A percentile compares a stretch with the other conserved stretches of the same genome.
Evolutionary conservation across 1,140 invertebrate genomes (phyloP).

Genomic region (Halotydeus destructor): DNA sequence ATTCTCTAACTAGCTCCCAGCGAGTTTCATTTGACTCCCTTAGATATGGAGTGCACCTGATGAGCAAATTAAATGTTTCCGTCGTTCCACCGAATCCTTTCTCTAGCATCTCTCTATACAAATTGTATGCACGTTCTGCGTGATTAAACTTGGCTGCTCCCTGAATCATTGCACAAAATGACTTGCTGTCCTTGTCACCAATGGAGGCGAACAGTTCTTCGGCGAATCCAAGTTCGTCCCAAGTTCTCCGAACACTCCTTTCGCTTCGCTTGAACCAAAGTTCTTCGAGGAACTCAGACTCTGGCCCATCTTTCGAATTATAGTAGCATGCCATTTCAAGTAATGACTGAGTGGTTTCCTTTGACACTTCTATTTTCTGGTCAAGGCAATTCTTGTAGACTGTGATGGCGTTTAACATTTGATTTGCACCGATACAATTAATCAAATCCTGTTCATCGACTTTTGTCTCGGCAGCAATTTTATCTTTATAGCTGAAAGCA

Average conservation of each 20-base stretch:
- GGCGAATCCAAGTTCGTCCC: slow-evolving; percentile 47
- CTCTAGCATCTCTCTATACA: slow-evolving; percentile 41
- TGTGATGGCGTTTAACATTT: slow-evolving; percentile 42
- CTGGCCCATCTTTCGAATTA: slow-evolving; percentile 41
- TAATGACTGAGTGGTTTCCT: slow-evolving; percentile 41
- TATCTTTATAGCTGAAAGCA: slow-evolving; percentile 41
- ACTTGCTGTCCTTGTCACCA: slow-evolving; percentile 22
- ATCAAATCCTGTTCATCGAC: slow-evolving; percentile 39
- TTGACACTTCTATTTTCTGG: slow-evolving; percentile 33
- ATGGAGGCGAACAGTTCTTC: slow-evolving; percentile 38
- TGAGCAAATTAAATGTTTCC: slow-evolving; percentile 44
- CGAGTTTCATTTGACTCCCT: slow-evolving; percentile 38
- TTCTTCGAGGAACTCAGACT: slow-evolving; percentile 48
- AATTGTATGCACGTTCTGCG: slow-evolving; percentile 35
- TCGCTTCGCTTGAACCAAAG: slow-evolving; percentile 38
- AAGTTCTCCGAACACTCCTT: slow-evolving; percentile 35
- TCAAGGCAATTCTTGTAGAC: slow-evolving; percentile 46
- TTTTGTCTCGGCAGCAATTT: slow-evolving; percentile 43
- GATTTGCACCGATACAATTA: slow-evolving; percentile 38
- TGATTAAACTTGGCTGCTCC: slow-evolving; percentile 41
- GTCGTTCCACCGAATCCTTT: slow-evolving; percentile 39
- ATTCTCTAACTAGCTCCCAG: slow-evolving; percentile 35
- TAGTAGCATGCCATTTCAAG: slow-evolving; percentile 61
- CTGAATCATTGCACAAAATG: slow-evolving; percentile 40
- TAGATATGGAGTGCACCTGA: slow-evolving; percentile 34